Evolutionary conservation across 2,113 vertebrate genomes (phyloP).

Genomic region (Fulmarus glacialis): DNA sequence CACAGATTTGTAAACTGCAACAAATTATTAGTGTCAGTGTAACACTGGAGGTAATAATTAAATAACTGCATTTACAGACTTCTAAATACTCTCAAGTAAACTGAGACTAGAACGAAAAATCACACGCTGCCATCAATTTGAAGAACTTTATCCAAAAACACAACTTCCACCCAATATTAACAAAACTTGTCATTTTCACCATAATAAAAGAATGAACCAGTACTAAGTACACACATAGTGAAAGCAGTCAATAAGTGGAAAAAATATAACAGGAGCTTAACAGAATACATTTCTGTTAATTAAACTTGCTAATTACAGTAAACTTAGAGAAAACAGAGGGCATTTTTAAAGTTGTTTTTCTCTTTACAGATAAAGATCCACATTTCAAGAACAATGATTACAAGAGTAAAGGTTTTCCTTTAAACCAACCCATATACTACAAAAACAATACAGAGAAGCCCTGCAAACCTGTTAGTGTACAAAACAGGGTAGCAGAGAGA

Average conservation of each 20-base stretch:
- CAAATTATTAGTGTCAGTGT: background rate
- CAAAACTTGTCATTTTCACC: slow-evolving; percentile 46
- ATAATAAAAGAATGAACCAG: slow-evolving; percentile 23
- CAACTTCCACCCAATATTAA: background rate
- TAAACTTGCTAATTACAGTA: slow-evolving; percentile 3
- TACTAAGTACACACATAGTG: background rate
- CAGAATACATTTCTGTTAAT: slow-evolving; percentile 1
- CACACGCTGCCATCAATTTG: background rate
- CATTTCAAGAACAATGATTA: background rate
- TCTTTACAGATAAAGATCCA: background rate
- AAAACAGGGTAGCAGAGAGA: background rate
- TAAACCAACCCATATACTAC: slow-evolving; percentile 8
- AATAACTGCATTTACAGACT: background rate
- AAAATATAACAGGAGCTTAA: slow-evolving; percentile 32
- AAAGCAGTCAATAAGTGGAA: background rate
- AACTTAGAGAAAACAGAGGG: slow-evolving; percentile 17
- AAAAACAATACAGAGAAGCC: slow-evolving; percentile 17
- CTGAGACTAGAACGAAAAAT: slow-evolving; percentile 21
- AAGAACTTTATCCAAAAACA: slow-evolving; percentile 56
- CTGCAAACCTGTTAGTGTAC: background rate
- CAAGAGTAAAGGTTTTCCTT: slow-evolving; percentile 32
- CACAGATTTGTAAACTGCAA: background rate
- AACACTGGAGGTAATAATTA: background rate
- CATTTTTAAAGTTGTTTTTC: background rate
- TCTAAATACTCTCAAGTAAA: background rate